Evolutionary conservation across 2,113 vertebrate genomes (phyloP).

Genomic region (Catharus minimus): DNA sequence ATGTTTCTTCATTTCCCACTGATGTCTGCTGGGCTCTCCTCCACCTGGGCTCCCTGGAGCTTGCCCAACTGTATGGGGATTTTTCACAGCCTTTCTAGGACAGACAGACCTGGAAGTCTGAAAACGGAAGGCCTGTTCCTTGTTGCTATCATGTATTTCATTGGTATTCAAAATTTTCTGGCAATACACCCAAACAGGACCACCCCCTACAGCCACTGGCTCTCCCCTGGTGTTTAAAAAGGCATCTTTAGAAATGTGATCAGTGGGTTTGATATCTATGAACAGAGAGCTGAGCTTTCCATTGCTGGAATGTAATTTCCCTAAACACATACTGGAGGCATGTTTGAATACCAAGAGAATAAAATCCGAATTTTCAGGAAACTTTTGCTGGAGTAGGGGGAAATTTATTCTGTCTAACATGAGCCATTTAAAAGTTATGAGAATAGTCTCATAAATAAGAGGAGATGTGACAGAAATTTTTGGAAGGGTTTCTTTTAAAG

Average conservation of each 20-base stretch:
- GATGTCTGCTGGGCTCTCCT: not conserved
- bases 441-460: conserved; percentile 13
- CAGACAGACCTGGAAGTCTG: not conserved
- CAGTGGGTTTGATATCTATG: not conserved
- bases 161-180: not conserved
- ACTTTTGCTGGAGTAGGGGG: not conserved
- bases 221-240: not conserved
- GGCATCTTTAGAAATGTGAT: accelerated
- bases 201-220: accelerated
- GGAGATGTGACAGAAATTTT: not conserved
- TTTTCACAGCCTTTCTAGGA: not conserved
- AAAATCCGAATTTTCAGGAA: not conserved
- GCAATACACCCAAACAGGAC: accelerated
- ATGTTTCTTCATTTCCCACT: not conserved
- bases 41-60: accelerated
- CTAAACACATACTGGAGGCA: not conserved
- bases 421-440: not conserved
- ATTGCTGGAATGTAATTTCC: not conserved
- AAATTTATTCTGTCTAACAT: not conserved
- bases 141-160: accelerated
- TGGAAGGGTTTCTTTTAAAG: not conserved
- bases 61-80: not conserved
- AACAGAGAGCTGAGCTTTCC: not conserved
- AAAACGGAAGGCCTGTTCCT: not conserved
- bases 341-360: not conserved